A percentile compares a stretch with the other conserved stretches of the same genome.
phyloP scores from a whole-genome alignment of 2,888 invertebrate species.

The Heteropelma amictum region DNA sequence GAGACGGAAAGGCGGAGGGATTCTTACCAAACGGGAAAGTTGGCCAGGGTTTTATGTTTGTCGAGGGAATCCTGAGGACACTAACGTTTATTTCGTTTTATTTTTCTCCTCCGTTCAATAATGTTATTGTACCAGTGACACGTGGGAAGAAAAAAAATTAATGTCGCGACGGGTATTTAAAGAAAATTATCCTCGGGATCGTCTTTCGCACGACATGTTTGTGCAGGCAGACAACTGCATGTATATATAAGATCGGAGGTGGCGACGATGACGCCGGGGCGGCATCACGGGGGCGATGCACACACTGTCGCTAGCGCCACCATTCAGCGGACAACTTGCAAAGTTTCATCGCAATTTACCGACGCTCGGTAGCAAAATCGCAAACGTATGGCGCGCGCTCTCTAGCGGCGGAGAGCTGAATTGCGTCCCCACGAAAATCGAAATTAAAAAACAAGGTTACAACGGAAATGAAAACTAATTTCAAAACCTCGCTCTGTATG shows the following conservation, averaged over 20 bases:
- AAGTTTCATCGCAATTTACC: slow-evolving; percentile 7
- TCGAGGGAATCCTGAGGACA: slow-evolving; percentile 46
- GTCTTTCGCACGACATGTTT: slow-evolving; percentile 66
- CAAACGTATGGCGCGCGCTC: too few relatives aligned
- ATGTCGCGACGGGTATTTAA: slow-evolving; percentile 63
- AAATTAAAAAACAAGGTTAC: too few relatives aligned
- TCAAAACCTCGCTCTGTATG: too few relatives aligned
- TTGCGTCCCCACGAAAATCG: too few relatives aligned
- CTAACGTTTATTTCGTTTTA: slow-evolving; percentile 21
- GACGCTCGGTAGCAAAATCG: slow-evolving; percentile 5
- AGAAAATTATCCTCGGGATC: slow-evolving; percentile 47
- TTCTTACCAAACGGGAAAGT: slow-evolving; percentile 54
- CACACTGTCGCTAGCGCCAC: not conserved
- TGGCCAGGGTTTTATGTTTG: slow-evolving; percentile 40
- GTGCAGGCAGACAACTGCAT: slow-evolving; percentile 71
- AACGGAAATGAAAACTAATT: too few relatives aligned
- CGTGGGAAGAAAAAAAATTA: slow-evolving; percentile 54
- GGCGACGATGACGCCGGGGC: slow-evolving; percentile 62
- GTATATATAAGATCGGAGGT: slow-evolving; percentile 68
- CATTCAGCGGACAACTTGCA: not conserved
- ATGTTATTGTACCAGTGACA: slow-evolving; percentile 38
- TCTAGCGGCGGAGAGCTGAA: too few relatives aligned
- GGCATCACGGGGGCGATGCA: slow-evolving; percentile 37
- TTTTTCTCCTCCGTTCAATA: slow-evolving; percentile 8
- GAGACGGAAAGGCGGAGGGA: slow-evolving; percentile 43